Evolutionary conservation across 2,113 vertebrate genomes (phyloP).

Genomic region (Opisthocomus hoazin): DNA sequence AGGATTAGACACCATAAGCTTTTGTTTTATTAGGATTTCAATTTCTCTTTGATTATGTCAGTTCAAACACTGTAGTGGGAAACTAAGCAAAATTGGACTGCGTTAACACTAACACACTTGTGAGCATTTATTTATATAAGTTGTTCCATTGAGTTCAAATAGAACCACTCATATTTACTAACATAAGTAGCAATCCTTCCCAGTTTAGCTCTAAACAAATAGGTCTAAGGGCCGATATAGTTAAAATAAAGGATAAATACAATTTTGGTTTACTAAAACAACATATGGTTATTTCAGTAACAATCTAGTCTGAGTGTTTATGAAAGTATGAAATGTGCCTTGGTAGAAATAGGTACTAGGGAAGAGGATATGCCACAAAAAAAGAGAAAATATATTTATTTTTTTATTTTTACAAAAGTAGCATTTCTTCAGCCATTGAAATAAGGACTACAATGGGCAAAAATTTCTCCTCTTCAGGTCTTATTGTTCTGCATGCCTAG

Average conservation of each 20-base stretch:
- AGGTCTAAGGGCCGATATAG: background rate
- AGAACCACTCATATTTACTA: background rate
- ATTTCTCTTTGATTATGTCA: background rate
- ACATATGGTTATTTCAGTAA: background rate
- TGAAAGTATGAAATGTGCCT: background rate
- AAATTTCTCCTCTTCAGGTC: background rate
- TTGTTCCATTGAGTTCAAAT: background rate
- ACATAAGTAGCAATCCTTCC: background rate
- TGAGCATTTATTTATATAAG: background rate
- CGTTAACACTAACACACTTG: background rate
- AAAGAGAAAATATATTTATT: too few species aligned
- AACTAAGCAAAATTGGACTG: background rate
- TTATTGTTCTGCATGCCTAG: background rate
- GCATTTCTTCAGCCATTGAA: background rate
- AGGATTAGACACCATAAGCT: background rate
- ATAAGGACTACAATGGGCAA: background rate
- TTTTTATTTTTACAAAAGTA: background rate
- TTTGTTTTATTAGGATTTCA: background rate
- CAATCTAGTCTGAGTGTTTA: background rate
- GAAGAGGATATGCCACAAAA: background rate
- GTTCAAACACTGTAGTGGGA: background rate
- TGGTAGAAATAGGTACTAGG: background rate
- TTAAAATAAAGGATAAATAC: background rate
- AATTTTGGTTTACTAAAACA: background rate
- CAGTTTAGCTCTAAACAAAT: background rate